Evolutionary conservation across 2,797 vertebrate genomes (phyloP), one percentile per base, ranked within the genome.

Genomic region (Garrulus glandarius): DNA sequence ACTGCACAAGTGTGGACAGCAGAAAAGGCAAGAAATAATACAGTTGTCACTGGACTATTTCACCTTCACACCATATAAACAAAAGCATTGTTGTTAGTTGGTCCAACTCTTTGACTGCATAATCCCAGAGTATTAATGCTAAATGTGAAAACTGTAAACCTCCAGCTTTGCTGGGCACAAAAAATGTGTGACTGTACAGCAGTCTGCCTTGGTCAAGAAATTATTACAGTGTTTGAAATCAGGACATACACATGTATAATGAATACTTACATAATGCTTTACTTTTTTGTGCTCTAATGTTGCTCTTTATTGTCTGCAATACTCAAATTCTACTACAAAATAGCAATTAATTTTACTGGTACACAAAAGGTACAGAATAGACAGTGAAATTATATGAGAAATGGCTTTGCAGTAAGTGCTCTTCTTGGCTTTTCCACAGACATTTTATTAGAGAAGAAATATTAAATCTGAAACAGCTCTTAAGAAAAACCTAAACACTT

Each of bases 1-100:
- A 81, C 52, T 96, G 96, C 94, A 83, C 95, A 95, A 96, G 93
- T 82, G 92, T 84, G 94, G 93, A 97, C 92, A 97, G 97, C 95
- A 97, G 95, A 96, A 97, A 97, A 94, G 89, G 86, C 89, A 96
- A 94, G 95, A 96, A 97, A 96, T 96, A 97, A 97, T 96, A 91
- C 92, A 95, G 89, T 96, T 97, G 96, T 97, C 95, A 96, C 86
- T 52, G 85, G 82, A 72, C 60, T 89, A 55, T 83, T 97, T 93
- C 95, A 96, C 96, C 90, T 96, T 87, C 81, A 87, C 86, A 84
- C 11, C 14, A 5, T 55, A 81, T 67, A 96, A 96, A 96, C 93
- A 97, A 96, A 97, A 94, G 52, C 76, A 91, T 78, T 60, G 23
- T 75, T 97, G 93, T 97, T 95, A 95, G 95, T 91, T 84, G 14